A percentile compares a stretch with the other conserved stretches of the same genome.
Conservation (phyloP, 1,140 invertebrate genomes). For the Aplysia californica region DNA sequence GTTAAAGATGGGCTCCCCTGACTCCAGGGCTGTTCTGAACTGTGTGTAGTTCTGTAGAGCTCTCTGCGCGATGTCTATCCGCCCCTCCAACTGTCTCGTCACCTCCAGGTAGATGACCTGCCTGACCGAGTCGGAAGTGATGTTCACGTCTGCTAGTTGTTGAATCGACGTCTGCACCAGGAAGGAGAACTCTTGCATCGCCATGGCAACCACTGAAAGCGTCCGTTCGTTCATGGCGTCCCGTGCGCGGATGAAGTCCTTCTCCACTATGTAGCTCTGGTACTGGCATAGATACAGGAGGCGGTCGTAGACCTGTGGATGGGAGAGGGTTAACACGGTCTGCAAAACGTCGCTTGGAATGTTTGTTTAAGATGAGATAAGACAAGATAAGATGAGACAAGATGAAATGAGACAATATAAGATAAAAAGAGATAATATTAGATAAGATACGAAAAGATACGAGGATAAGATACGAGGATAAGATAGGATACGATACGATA, state of each 20-base stretch:
- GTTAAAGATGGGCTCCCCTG: conserved; percentile 31
- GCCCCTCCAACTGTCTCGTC: conserved; percentile 4
- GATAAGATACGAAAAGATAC: too few species aligned
- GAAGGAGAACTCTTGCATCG: conserved; percentile 27
- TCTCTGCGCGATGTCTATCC: conserved; percentile 24
- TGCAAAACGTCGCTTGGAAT: too few species aligned
- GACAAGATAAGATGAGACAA: too few species aligned
- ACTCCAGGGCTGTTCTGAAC: conserved; percentile 15
- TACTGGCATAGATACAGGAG: conserved; percentile 24
- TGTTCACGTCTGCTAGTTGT: background rate
- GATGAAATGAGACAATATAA: too few species aligned
- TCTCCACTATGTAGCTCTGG: conserved; percentile 33
- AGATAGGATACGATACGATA: too few species aligned
- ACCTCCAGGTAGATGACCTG: conserved; percentile 26
- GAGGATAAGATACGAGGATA: too few species aligned
- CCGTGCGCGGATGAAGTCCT: conserved; percentile 35
- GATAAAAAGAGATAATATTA: too few species aligned
- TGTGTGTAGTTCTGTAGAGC: conserved; percentile 37
- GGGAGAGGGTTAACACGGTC: too few species aligned
- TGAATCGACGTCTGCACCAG: conserved; percentile 1
- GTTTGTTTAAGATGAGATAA: too few species aligned
- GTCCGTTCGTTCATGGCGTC: conserved; percentile 43
- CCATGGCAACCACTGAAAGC: conserved; percentile 17
- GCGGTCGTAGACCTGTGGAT: conserved; percentile 10
- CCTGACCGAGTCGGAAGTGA: background rate